Base-by-base conservation (phyloP, 2,113 vertebrate species). In the Gallinago undulata region DNA sequence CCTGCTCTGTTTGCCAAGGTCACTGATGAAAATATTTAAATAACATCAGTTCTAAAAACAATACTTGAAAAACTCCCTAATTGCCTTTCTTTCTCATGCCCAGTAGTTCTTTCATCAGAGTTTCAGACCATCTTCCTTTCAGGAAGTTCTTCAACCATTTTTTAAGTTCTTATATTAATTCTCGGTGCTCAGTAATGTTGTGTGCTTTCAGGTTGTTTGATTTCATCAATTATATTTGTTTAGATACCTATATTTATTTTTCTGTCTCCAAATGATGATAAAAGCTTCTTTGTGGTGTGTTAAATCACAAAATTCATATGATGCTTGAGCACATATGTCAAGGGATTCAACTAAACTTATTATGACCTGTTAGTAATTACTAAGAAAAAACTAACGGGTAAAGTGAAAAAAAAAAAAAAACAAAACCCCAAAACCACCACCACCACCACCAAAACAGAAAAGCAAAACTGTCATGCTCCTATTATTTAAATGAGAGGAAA, bases 1-100 rank as follows among this genome's bases (percentile, higher is more conserved):
- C 37, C 39, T 75, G 51, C 23, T 78, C 33, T 47, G 11, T 68
- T 95, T 91, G 56, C 39, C 15, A 45, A 68, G 62, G 66, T 68
- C 23, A 47, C 7, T 50, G 74, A 76, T 33, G 21, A 79, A 89
- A 93, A 76, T 85, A 75, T 39, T 89, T 75, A 68, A 82, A 91
- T 72, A 35, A 3, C 13, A 27, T 66, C 12, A 3, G 2, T 47
- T 84, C 25, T 74, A 70, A 92, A 83, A 10, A 2, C 4, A 83
- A 33, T 9, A 62, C 22, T 76, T 51, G 30, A 60, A 82, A 77
- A 72, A 67, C 11, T 55, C 41, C 15, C 30, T 78, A 21, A 47
- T 1, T 68, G 35, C 12, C 19, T 76, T 93, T 76, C 43, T 76
- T 93, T 76, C 43, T 76, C 13, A 43, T 60, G 43, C 30, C 13